These are phyloP conservation scores for Cyanoderma ruficeps DNA, from an alignment of 2,113 vertebrate genomes.

Conservation along the genomic window DNA sequence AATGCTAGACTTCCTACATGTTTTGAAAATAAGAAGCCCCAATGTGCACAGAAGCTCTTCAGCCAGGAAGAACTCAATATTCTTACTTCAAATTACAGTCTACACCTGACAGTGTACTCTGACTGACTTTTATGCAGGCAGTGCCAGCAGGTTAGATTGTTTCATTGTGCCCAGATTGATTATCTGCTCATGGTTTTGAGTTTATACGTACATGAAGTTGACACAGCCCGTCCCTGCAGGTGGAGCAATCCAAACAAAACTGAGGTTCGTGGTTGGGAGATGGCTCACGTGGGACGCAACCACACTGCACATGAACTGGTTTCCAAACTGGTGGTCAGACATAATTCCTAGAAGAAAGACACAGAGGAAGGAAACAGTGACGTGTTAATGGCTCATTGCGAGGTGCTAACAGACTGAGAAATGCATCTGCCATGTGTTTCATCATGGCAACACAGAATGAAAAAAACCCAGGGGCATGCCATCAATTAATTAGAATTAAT, in stretches of 20 bases:
- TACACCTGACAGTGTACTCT: not conserved
- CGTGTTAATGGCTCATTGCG: not conserved
- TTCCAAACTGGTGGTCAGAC: constrained; percentile 93
- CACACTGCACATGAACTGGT: constrained; percentile 98
- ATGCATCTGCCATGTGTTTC: not conserved
- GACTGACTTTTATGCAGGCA: not conserved
- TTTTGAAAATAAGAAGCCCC: not conserved
- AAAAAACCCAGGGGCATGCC: not conserved
- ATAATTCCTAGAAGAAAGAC: constrained; percentile 83
- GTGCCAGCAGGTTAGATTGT: not conserved
- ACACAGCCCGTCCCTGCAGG: constrained; percentile 97
- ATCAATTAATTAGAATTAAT: not conserved
- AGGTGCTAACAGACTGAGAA: not conserved
- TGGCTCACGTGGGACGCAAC: constrained; percentile 97
- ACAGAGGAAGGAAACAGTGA: not conserved
- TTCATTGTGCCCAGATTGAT: not conserved
- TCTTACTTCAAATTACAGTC: not conserved
- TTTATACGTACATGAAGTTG: constrained; percentile 92
- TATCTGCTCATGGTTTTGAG: not conserved
- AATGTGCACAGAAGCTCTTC: not conserved
- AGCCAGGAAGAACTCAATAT: not conserved
- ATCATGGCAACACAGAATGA: not conserved
- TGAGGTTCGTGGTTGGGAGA: constrained; percentile 92
- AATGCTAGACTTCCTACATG: not conserved
- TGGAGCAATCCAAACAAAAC: constrained; percentile 97